Base-by-base conservation (phyloP, 2,113 vertebrate species). In the Xiphophorus hellerii region DNA sequence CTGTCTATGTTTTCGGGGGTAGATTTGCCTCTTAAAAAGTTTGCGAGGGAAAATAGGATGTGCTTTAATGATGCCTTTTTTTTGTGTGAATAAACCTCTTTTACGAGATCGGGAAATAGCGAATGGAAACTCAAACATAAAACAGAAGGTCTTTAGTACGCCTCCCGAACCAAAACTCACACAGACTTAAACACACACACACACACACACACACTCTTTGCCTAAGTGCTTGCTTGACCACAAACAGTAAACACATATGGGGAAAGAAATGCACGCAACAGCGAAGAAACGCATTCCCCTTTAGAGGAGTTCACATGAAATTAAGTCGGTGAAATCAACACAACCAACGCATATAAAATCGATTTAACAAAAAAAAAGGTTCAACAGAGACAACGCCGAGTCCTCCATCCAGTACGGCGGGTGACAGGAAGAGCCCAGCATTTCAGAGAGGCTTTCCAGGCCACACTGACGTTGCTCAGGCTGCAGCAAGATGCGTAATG, bases 381-480 rank as follows among this genome's bases (percentile, higher is more conserved):
- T 37, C 70, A 80, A 44, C 27, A n/a, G 83, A 87, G 78, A 90
- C 87, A 90, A 87, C 79, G 66, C 71, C 61, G 69, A 80, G 81
- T 83, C 84, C 87, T 74, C 31, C 2, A 77, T 68, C 60, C 51
- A 63, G 79, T 84, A 51, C 54, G 77, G 63, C 83, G 77, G 91
- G 72, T 84, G 86, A 84, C 86, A 90, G 81, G 82, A 79, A 92
- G 78, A 85, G 85, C 93, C 80, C 87, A 72, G 42, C 87, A 93
- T 94, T 94, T 92, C 88, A 17, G 78, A 86, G 88, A 83, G 65
- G 81, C 88, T 86, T 89, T 94, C 94, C 94, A 94, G 94, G 90
- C 93, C 94, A 87, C 87, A 81, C 89, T 95, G 94, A 95, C 93
- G 93, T 95, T 92, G 92, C 75, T 83, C 69, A 86, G 92, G 88